These are phyloP conservation scores for Cliona cf. orientalis DNA, from an alignment of 37 sponge, comb jelly and placozoan genomes.

Conservation along the genomic window DNA sequence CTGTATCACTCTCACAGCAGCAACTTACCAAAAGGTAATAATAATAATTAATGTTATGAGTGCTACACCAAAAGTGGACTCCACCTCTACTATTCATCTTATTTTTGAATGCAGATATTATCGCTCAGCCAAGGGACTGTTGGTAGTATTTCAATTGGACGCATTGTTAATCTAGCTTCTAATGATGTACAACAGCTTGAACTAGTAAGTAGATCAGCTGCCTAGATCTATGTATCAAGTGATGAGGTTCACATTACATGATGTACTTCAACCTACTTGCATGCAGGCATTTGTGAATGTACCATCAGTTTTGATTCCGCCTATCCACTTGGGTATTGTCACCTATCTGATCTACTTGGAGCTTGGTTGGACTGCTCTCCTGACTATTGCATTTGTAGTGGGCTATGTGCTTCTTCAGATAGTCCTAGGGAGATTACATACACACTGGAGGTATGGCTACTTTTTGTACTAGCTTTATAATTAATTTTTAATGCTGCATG, in stretches of 20 bases:
- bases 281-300: constrained; percentile 42
- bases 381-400: constrained; percentile 42
- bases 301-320: constrained; percentile 42
- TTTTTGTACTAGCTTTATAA: too few species aligned
- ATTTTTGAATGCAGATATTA: constrained; percentile 44
- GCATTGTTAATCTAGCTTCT: constrained; percentile 75
- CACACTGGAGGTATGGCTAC: too few species aligned
- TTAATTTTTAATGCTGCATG: too few species aligned
- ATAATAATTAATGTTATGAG: too few species aligned
- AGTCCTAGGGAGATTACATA: constrained; percentile 30
- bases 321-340: constrained; percentile 46
- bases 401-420: constrained; percentile 50
- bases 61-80: too few species aligned
- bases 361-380: constrained; percentile 45
- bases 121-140: constrained; percentile 59
- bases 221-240: too few species aligned
- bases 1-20: constrained; percentile 53
- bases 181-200: constrained; percentile 89
- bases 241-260: too few species aligned
- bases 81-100: neutral
- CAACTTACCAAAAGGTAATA: constrained; percentile 73
- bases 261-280: too few species aligned
- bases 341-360: constrained; percentile 56
- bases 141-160: constrained; percentile 59
- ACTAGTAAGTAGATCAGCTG: constrained; percentile 42